Percentiles rank a stretch among this genome's conserved stretches.
These are phyloP conservation scores for Sarcophaga subvicina DNA, from an alignment of 2,888 invertebrate species.

Conservation along the genomic window DNA sequence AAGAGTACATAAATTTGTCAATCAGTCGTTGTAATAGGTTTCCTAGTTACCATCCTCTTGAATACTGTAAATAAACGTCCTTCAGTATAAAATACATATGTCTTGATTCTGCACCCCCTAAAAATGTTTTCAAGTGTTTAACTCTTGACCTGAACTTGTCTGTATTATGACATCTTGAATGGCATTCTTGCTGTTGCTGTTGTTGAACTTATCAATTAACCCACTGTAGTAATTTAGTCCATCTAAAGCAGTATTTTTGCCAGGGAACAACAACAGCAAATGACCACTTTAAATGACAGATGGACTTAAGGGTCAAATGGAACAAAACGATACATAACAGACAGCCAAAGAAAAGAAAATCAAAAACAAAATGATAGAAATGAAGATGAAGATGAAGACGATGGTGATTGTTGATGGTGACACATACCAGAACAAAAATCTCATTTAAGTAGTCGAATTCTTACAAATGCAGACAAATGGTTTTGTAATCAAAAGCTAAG, in stretches of 20 bases:
- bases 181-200: conserved; percentile 5
- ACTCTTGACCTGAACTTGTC: conserved; percentile 8
- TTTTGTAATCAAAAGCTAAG: neutral
- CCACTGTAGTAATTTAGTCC: conserved; percentile 32
- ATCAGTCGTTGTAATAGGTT: too few relatives aligned
- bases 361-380: conserved; percentile 43
- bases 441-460: conserved; percentile 31
- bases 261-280: conserved; percentile 72
- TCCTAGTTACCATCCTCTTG: too few relatives aligned
- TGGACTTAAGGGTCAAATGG: conserved; percentile 71
- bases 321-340: neutral
- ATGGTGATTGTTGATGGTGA: neutral
- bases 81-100: neutral
- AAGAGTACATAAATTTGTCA: too few relatives aligned
- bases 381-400: neutral
- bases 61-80: neutral
- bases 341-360: neutral
- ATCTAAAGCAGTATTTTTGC: conserved; percentile 2
- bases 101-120: neutral
- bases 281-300: conserved; percentile 80
- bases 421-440: conserved; percentile 47
- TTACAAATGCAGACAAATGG: conserved; percentile 26
- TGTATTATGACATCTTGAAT: neutral
- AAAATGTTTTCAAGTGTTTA: neutral
- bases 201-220: conserved; percentile 33